Evolutionary conservation across 2,888 invertebrate species (phyloP), one percentile per base, ranked within the genome.

Genomic region (Lissocephala sabroskyi): DNA sequence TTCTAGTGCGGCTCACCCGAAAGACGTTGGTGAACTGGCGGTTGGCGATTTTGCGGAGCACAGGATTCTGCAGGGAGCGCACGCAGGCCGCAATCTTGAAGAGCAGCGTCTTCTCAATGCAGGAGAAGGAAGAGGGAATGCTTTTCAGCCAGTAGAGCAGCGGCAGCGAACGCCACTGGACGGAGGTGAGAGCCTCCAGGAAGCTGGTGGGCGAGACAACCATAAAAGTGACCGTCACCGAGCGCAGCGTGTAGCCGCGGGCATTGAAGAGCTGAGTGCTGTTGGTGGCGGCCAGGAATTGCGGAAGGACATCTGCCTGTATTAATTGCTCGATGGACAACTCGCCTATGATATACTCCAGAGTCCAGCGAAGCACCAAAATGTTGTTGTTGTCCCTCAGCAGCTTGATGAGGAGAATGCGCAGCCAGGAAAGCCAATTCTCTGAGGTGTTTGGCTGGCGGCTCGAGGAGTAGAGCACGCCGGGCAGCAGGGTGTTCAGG

Each of bases 111-210:
- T 54, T 65, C 6, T 52, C 35, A 5, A 48, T 23, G 2, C 18
- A 37, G 1, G 18, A 39, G 14, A n/a, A 4, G 9, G 46, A 10
- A n/a, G 23, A 3, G 3, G 46, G 32, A 19, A 64, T 45, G 23
- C 49, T 46, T 2, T 13, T 5, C 13, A 83, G 42, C 80, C 81
- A 80, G 40, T 65, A 65, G 44, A 67, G 65, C 41, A 83, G 51
- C 0, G 83, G 82, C 3, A 82, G 65, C 4, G 79, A 60, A 17
- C 78, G 79, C 80, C 83, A 83, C 3, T 73, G 56, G 2, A 84
- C 62, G 43, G 29, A 65, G 5, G 36, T 76, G 18, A 56, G 11
- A 13, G 46, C 52, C 17, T 59, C 35, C 3, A 55, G 19, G 18
- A 77, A 49, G 5, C 29, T 14, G 1, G 23, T 3, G 1, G 41